Base-by-base conservation (phyloP, 2,888 invertebrate species). In the Heliconius charithonia region DNA sequence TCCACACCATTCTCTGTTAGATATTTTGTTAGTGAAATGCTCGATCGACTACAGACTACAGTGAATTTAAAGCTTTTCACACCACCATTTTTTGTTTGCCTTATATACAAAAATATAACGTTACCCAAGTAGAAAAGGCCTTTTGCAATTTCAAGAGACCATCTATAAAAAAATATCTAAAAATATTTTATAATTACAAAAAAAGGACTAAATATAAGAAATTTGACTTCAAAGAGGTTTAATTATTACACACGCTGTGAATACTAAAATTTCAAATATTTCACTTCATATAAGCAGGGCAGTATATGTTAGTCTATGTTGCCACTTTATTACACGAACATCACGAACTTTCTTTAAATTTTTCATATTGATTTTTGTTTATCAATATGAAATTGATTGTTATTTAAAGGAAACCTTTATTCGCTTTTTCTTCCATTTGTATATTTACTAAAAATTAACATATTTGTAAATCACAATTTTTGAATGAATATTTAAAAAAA, bases 1-100 rank as follows among this genome's bases (percentile, higher is more conserved):
- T 81, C 85, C 83, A 84, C 84, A 85, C 86, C 86, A 83, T 81
- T 80, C 82, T 66, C n/a, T n/a, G 75, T 81, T 80, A 78, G 56
- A 51, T 74, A 59, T 56, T 76, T 81, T 80, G 80, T 75, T 25
- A 74, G n/a, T 37, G 41, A 62, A 67, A 51, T 25, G 27, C 45
- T 45, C 16, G 4, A n/a, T n/a, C n/a, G n/a, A n/a, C n/a, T n/a
- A n/a, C n/a, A n/a, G n/a, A 32, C 71, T 72, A 32, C 71, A 22
- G 56, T 59, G 56, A 6, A 59, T n/a, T 69, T 41, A 16, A 72
- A 72, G n/a, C 56, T 59, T 25, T n/a, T 56, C 16, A 72, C 13
- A 32, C 56, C 56, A 71, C 29, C 56, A 16, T n/a, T 56, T 72
- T 32, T 32, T 29, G 6, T 22, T 27, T 29, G n/a, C n/a, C 22